Evolutionary conservation across 2,113 vertebrate species (phyloP).

Genomic region (Nesospiza acunhae): DNA sequence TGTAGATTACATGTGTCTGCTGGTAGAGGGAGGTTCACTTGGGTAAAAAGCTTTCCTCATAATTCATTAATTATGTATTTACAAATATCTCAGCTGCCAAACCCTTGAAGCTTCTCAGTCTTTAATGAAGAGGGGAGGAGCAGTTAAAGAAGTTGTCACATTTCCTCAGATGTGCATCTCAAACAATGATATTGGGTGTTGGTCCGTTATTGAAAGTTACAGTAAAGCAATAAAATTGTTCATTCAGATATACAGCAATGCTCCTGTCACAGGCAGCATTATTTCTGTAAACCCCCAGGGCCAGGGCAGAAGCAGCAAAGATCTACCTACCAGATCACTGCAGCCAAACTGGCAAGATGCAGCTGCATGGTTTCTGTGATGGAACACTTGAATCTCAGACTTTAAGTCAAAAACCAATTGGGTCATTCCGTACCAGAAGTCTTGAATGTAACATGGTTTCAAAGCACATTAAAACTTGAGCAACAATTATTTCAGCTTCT

Average conservation of each 20-base stretch:
- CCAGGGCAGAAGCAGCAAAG: background rate
- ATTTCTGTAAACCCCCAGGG: background rate
- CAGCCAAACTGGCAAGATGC: background rate
- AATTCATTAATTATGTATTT: conserved; percentile 43
- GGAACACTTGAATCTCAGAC: background rate
- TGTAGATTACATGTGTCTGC: background rate
- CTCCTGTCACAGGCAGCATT: background rate
- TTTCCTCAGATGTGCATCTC: background rate
- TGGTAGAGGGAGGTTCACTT: background rate
- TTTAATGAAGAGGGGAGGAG: background rate
- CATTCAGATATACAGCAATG: background rate
- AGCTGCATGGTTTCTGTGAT: background rate
- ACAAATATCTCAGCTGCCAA: conserved; percentile 17
- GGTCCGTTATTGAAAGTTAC: background rate
- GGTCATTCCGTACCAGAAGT: background rate
- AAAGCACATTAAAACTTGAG: background rate
- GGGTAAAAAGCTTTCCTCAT: conserved; percentile 29
- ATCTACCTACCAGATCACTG: background rate
- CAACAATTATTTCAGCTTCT: background rate
- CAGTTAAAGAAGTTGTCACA: background rate
- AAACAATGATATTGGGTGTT: background rate
- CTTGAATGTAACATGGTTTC: background rate
- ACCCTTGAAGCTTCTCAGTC: background rate
- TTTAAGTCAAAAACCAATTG: background rate
- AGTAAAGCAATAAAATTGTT: background rate